phyloP scores from a whole-genome alignment of 2,888 invertebrate genomes.

The Tupiocoris notatus region DNA sequence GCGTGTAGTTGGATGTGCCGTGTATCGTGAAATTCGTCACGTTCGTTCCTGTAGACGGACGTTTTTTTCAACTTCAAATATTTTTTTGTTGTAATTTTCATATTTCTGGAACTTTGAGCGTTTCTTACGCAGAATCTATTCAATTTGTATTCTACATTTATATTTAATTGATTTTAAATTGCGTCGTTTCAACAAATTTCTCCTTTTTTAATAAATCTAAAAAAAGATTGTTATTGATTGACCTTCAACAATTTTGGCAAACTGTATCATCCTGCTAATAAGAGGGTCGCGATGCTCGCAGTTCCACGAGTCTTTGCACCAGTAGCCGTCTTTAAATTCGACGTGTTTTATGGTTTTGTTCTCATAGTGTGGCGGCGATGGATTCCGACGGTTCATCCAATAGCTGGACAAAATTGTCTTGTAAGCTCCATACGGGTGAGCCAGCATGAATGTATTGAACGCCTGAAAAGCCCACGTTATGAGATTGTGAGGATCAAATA shows the following conservation, averaged over 20 bases:
- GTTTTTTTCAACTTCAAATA: too few relatives aligned
- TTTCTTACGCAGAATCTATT: too few relatives aligned
- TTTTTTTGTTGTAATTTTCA: too few relatives aligned
- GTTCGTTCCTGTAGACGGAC: constrained; percentile 16
- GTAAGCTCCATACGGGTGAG: constrained; percentile 29
- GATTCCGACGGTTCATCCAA: constrained; percentile 11
- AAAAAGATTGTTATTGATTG: too few relatives aligned
- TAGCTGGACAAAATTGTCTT: constrained; percentile 19
- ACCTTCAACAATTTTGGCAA: constrained; percentile 22
- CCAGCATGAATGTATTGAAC: constrained; percentile 21
- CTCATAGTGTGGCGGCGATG: constrained; percentile 14
- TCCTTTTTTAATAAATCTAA: too few relatives aligned
- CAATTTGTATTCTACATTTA: too few relatives aligned
- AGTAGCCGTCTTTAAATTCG: constrained; percentile 9
- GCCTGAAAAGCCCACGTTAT: constrained; percentile 18
- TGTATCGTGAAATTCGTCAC: constrained; percentile 11
- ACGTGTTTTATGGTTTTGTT: constrained; percentile 21
- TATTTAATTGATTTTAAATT: too few relatives aligned
- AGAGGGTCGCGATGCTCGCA: constrained; percentile 26
- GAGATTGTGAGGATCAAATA: too few relatives aligned
- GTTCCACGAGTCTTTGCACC: constrained; percentile 23
- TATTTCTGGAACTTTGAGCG: too few relatives aligned
- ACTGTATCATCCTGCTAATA: constrained; percentile 6
- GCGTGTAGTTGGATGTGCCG: background rate
- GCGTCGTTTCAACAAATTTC: too few relatives aligned